Conservation (phyloP, 2,888 invertebrate species). For the Lasioglossum marginatum region DNA sequence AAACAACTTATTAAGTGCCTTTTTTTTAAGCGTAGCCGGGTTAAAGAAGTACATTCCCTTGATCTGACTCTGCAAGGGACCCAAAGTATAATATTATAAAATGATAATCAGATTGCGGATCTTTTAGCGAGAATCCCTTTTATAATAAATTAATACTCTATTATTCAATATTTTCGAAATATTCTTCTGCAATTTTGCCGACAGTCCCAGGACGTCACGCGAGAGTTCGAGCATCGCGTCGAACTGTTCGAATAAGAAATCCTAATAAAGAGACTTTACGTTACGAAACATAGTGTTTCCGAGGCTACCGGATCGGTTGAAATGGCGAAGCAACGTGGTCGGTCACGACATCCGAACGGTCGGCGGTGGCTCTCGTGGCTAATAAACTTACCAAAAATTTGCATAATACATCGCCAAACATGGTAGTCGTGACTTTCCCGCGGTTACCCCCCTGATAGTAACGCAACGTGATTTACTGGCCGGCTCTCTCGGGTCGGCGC, state of each 20-base stretch:
- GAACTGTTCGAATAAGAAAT: neutral
- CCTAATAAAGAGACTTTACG: neutral
- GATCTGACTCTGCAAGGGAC: no score
- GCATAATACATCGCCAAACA: conserved; percentile 74
- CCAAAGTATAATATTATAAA: no score
- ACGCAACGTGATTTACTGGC: conserved; percentile 76
- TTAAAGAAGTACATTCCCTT: no score
- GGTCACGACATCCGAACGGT: conserved; percentile 19
- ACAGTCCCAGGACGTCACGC: neutral
- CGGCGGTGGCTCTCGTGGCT: conserved; percentile 74
- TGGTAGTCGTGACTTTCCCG: conserved; percentile 67
- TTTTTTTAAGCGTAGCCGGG: no score
- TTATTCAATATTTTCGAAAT: no score
- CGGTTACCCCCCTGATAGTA: conserved; percentile 71
- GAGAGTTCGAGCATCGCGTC: neutral
- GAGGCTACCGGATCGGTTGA: conserved; percentile 2
- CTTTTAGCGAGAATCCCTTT: no score
- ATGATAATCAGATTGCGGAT: no score
- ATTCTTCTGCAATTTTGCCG: neutral
- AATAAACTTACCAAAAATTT: conserved; percentile 79
- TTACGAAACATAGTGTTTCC: neutral
- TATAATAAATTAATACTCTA: no score
- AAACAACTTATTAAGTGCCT: no score
- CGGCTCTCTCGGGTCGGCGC: conserved; percentile 34
- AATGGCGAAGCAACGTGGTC: neutral